Conservation (phyloP, 2,113 vertebrate species). For the Mesoclemmys tuberculata region DNA sequence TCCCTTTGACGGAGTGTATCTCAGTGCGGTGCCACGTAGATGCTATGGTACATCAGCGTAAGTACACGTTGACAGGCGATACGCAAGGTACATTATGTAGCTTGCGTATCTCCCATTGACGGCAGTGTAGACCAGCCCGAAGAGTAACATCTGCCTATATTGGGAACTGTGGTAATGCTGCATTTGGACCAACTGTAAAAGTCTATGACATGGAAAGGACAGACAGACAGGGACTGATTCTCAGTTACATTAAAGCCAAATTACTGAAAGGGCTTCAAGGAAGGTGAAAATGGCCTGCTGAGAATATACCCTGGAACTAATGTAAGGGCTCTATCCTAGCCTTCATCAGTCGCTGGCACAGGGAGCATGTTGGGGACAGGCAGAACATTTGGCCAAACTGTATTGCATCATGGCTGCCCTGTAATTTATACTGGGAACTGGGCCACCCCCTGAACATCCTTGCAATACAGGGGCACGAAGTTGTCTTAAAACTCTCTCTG, state of each 20-base stretch:
- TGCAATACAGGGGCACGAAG: not conserved
- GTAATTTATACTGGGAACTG: not conserved
- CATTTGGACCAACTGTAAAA: not conserved
- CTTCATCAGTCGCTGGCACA: too few relatives aligned
- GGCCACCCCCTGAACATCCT: not conserved
- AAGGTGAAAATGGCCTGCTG: not conserved
- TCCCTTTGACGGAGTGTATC: too few relatives aligned
- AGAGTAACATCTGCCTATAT: not conserved
- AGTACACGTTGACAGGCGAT: too few relatives aligned
- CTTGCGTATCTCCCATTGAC: too few relatives aligned
- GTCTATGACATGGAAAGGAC: not conserved
- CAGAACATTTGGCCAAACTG: not conserved
- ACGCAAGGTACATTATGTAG: too few relatives aligned
- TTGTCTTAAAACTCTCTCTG: not conserved
- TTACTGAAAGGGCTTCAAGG: not conserved
- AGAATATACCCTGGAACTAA: not conserved
- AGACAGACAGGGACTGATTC: not conserved
- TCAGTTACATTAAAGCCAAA: not conserved
- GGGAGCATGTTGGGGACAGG: too few relatives aligned
- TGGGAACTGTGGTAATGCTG: not conserved
- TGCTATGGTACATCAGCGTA: too few relatives aligned
- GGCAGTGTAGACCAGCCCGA: too few relatives aligned
- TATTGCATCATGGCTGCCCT: not conserved
- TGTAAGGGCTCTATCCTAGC: too few relatives aligned
- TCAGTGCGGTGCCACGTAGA: too few relatives aligned